Percentiles rank a stretch among this genome's conserved stretches.
Conservation (phyloP, 2,888 invertebrate species). For the Panzeria rudis region DNA sequence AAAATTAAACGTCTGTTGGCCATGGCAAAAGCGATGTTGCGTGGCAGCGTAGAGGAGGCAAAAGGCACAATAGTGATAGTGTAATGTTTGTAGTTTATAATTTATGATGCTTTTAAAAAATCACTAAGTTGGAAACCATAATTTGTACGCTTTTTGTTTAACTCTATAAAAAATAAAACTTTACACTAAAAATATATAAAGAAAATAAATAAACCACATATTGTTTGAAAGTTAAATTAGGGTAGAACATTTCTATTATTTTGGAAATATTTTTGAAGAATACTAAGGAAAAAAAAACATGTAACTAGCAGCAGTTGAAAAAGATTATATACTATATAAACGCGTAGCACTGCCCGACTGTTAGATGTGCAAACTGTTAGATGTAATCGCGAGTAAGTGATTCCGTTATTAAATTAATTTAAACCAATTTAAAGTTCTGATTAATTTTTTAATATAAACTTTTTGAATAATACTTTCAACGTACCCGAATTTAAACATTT, state of each 20-base stretch:
- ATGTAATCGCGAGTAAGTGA: too few relatives aligned
- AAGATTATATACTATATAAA: too few relatives aligned
- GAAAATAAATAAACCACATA: conserved; percentile 27
- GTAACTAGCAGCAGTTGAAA: too few relatives aligned
- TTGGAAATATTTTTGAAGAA: too few relatives aligned
- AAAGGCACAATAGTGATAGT: conserved; percentile 18
- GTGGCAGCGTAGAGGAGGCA: conserved; percentile 2
- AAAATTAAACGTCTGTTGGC: conserved; percentile 25
- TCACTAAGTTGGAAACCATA: conserved; percentile 66
- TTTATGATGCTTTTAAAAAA: conserved; percentile 71
- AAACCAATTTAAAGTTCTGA: too few relatives aligned
- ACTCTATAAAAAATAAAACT: neutral
- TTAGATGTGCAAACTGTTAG: too few relatives aligned
- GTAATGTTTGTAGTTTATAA: conserved; percentile 58
- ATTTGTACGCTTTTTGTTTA: conserved; percentile 45
- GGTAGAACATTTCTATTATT: neutral
- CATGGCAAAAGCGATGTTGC: conserved; percentile 36
- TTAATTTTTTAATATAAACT: too few relatives aligned
- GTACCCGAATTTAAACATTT: too few relatives aligned
- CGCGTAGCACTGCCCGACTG: too few relatives aligned
- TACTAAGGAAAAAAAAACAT: too few relatives aligned
- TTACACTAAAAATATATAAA: conserved; percentile 12
- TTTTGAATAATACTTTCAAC: too few relatives aligned
- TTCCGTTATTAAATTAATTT: too few relatives aligned
- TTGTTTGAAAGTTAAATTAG: conserved; percentile 21